Conservation (phyloP, 2,888 invertebrate species). For the Anticlea derivata region DNA sequence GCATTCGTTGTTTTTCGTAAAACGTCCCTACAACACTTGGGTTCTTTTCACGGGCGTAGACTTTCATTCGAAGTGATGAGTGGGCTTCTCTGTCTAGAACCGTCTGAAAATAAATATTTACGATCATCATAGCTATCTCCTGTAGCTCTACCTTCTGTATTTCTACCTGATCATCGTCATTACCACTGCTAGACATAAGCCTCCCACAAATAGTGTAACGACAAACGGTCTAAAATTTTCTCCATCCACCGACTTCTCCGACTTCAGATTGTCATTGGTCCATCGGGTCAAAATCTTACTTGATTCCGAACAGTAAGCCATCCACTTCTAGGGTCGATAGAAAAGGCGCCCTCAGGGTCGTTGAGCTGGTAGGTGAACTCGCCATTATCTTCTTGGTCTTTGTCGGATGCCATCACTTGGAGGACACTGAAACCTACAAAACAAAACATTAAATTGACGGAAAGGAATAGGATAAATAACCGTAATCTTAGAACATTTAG, state of each 20-base stretch:
- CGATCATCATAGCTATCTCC: too few relatives aligned
- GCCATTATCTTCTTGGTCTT: slow-evolving; percentile 93
- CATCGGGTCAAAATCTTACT: slow-evolving; percentile 51
- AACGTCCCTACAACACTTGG: slow-evolving; percentile 86
- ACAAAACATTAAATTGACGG: too few relatives aligned
- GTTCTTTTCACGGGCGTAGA: slow-evolving; percentile 90
- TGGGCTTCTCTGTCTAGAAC: slow-evolving; percentile 91
- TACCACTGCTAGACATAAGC: too few relatives aligned
- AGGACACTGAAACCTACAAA: slow-evolving; percentile 70
- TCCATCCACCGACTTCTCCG: too few relatives aligned
- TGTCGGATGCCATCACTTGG: slow-evolving; percentile 90
- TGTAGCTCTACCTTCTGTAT: not conserved
- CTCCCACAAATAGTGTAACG: too few relatives aligned
- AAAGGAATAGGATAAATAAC: too few relatives aligned
- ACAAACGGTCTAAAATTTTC: too few relatives aligned
- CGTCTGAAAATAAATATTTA: slow-evolving; percentile 71
- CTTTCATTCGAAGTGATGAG: slow-evolving; percentile 88
- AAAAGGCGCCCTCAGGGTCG: slow-evolving; percentile 90
- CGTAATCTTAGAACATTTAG: too few relatives aligned
- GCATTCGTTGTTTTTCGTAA: slow-evolving; percentile 64
- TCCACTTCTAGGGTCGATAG: slow-evolving; percentile 90
- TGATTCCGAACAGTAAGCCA: slow-evolving; percentile 93
- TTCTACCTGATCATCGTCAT: too few relatives aligned
- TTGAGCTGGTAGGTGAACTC: slow-evolving; percentile 91
- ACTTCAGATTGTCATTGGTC: too few relatives aligned